Conservation (phyloP, 2,888 invertebrate species). For the Pseudolycoriella hygida region DNA sequence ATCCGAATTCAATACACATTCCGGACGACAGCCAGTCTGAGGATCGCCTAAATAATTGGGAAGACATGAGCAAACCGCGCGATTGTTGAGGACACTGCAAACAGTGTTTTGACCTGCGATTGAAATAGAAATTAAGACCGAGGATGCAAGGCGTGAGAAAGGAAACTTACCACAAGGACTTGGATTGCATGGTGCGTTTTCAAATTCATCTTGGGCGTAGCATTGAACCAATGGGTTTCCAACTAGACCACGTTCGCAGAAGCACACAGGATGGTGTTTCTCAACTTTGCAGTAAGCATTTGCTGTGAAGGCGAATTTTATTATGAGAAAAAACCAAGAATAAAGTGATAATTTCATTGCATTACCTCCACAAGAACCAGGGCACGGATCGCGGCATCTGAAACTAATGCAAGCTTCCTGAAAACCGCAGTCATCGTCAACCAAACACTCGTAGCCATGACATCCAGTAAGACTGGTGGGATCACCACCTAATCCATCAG, state of each 20-base stretch:
- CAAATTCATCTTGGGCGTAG: constrained; percentile 35
- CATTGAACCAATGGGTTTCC: constrained; percentile 68
- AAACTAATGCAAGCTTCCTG: constrained; percentile 63
- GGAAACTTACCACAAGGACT: constrained; percentile 45
- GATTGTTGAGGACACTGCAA: constrained; percentile 49
- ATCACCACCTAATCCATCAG: constrained; percentile 57
- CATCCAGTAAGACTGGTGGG: constrained; percentile 55
- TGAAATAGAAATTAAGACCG: too few relatives aligned
- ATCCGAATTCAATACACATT: constrained; percentile 69
- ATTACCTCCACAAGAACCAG: constrained; percentile 56
- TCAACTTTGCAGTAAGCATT: constrained; percentile 57
- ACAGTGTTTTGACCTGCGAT: constrained; percentile 61
- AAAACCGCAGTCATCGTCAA: constrained; percentile 57
- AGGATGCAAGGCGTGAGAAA: constrained; percentile 41
- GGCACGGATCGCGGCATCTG: constrained; percentile 64
- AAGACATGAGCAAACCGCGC: constrained; percentile 61
- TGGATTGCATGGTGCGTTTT: constrained; percentile 47
- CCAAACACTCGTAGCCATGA: constrained; percentile 60
- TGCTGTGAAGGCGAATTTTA: too few relatives aligned
- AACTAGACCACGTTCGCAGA: constrained; percentile 48
- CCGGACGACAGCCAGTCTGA: constrained; percentile 53
- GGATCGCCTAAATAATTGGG: constrained; percentile 66
- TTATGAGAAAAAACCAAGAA: too few relatives aligned
- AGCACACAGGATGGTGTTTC: constrained; percentile 63
- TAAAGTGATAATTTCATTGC: too few relatives aligned